phyloP scores from a whole-genome alignment of 37 sponge, comb jelly and placozoan species.

The Spongilla lacustris region DNA sequence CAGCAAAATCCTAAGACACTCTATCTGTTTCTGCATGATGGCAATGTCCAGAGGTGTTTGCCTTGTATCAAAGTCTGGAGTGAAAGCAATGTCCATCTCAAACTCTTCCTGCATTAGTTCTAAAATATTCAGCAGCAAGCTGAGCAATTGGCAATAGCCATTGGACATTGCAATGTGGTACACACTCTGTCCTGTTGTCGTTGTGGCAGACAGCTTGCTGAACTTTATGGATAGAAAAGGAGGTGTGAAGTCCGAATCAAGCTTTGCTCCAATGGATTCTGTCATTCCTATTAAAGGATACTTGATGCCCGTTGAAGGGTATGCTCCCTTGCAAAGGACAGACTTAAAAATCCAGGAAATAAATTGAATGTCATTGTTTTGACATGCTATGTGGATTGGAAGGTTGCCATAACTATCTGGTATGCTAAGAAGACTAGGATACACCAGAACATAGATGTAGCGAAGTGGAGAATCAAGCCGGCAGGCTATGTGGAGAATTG shows the following conservation, averaged over 20 bases:
- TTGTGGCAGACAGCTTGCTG: background rate
- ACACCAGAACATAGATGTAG: constrained; percentile 46
- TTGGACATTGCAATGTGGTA: constrained; percentile 63
- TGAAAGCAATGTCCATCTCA: constrained; percentile 19
- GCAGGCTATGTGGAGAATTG: constrained; percentile 69
- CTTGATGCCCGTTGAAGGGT: too few species aligned
- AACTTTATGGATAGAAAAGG: too few species aligned
- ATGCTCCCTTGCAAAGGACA: background rate
- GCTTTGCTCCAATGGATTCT: too few species aligned
- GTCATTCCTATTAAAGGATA: too few species aligned
- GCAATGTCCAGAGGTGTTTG: constrained; percentile 53
- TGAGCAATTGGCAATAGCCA: constrained; percentile 36
- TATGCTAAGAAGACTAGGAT: constrained; percentile 41
- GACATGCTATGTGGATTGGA: constrained; percentile 66
- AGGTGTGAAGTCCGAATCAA: too few species aligned
- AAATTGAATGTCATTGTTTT: constrained; percentile 55
- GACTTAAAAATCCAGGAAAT: constrained; percentile 62
- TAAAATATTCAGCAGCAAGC: constrained; percentile 25
- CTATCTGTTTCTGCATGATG: background rate
- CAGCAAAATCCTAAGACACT: constrained; percentile 55
- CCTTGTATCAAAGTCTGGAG: constrained; percentile 3
- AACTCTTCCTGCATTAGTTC: constrained; percentile 12
- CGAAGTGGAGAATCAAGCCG: constrained; percentile 34
- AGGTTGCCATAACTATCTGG: constrained; percentile 23
- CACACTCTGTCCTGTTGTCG: constrained; percentile 37